Evolutionary conservation across 2,888 invertebrate species (phyloP).

Genomic region (Drosophila parthenogenetica): DNA sequence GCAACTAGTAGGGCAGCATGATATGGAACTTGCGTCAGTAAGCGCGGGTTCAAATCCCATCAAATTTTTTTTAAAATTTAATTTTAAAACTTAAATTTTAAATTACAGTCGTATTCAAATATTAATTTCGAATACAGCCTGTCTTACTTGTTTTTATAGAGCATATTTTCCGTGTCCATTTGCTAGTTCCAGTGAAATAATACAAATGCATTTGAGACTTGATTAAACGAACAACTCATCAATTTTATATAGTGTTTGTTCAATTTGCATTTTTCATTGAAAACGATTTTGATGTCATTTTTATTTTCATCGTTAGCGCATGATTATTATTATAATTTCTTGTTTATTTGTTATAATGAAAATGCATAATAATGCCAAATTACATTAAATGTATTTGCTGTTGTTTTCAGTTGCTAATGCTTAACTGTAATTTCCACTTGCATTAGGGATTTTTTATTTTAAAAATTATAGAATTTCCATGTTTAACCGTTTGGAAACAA

Average conservation of each 20-base stretch:
- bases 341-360: constrained; percentile 74
- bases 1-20: too few species aligned
- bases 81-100: too few species aligned
- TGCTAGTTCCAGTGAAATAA: neutral
- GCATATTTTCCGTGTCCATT: neutral
- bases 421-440: constrained; percentile 65
- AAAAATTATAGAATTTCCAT: constrained; percentile 43
- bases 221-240: constrained; percentile 44
- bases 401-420: constrained; percentile 48
- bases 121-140: too few species aligned
- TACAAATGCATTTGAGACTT: constrained; percentile 39
- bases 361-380: constrained; percentile 78
- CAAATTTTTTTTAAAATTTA: too few species aligned
- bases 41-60: too few species aligned
- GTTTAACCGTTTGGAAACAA: constrained; percentile 47
- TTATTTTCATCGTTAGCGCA: constrained; percentile 40
- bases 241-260: constrained; percentile 30
- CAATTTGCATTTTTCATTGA: constrained; percentile 47
- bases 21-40: too few species aligned
- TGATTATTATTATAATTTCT: constrained; percentile 72
- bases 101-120: too few species aligned
- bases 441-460: constrained; percentile 20
- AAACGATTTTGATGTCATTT: constrained; percentile 59
- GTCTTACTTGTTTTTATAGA: too few species aligned
- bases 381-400: constrained; percentile 72